phyloP scores from a whole-genome alignment of 2,888 invertebrate species.

The Allolobophora icterica region DNA sequence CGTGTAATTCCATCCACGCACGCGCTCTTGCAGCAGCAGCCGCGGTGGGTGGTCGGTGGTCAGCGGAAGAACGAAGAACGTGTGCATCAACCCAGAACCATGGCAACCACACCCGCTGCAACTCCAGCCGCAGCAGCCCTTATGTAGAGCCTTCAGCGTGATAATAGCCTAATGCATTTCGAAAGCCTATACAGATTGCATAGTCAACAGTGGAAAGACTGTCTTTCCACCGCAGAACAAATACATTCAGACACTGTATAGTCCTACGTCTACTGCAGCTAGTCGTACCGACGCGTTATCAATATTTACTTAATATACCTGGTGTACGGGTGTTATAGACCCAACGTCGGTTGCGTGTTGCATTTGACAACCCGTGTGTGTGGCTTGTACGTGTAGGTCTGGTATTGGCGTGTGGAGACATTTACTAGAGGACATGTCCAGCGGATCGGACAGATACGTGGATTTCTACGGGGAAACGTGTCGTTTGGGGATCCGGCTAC shows the following conservation, averaged over 20 bases:
- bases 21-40: neutral
- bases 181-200: neutral
- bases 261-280: too few species aligned
- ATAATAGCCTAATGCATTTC: neutral
- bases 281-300: neutral
- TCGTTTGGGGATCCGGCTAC: neutral
- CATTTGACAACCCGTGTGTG: neutral
- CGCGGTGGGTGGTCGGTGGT: neutral
- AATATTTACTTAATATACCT: neutral
- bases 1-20: neutral
- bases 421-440: neutral
- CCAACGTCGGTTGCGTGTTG: neutral
- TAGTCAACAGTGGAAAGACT: neutral
- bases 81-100: neutral
- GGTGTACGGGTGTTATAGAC: too few species aligned
- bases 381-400: neutral
- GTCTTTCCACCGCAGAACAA: neutral
- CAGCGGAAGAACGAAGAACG: too few species aligned
- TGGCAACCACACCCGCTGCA: neutral
- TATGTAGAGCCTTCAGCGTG: neutral
- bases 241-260: neutral
- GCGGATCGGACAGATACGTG: neutral
- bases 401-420: neutral
- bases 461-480: neutral
- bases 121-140: neutral